Percentiles rank a stretch among this genome's conserved stretches.
Conservation (phyloP, 2,113 vertebrate species). For the Tor tambroides region DNA sequence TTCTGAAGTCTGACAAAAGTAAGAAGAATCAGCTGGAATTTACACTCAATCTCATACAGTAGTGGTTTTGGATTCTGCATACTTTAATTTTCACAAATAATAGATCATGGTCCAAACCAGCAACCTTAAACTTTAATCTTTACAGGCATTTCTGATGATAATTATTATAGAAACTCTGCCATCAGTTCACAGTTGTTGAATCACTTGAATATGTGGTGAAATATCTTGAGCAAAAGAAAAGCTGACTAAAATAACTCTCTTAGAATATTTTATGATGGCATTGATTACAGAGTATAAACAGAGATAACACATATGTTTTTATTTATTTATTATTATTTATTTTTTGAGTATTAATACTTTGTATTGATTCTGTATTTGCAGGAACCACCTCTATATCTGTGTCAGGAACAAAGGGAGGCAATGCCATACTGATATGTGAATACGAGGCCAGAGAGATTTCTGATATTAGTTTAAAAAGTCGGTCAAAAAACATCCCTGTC, state of each 20-base stretch:
- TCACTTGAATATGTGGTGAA: neutral
- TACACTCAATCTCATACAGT: too few relatives aligned
- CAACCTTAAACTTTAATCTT: too few relatives aligned
- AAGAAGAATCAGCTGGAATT: too few relatives aligned
- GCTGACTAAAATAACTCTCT: neutral
- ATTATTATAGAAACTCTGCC: too few relatives aligned
- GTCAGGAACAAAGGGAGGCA: neutral
- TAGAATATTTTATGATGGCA: neutral
- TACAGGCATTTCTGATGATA: neutral
- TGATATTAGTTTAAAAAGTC: neutral
- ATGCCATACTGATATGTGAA: fast-evolving
- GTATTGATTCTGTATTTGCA: neutral
- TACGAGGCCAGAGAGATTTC: neutral
- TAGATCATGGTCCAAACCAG: neutral
- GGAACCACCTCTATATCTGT: neutral
- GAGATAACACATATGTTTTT: neutral
- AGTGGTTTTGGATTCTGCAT: too few relatives aligned
- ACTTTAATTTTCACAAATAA: too few relatives aligned
- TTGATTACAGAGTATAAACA: neutral
- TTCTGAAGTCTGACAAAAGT: too few relatives aligned
- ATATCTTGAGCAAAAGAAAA: too few relatives aligned
- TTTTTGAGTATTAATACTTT: neutral
- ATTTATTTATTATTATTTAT: too few relatives aligned
- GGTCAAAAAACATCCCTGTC: neutral
- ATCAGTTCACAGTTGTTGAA: too few relatives aligned